Base-by-base conservation (phyloP, 1,140 invertebrate species). In the Drosophila littoralis region DNA sequence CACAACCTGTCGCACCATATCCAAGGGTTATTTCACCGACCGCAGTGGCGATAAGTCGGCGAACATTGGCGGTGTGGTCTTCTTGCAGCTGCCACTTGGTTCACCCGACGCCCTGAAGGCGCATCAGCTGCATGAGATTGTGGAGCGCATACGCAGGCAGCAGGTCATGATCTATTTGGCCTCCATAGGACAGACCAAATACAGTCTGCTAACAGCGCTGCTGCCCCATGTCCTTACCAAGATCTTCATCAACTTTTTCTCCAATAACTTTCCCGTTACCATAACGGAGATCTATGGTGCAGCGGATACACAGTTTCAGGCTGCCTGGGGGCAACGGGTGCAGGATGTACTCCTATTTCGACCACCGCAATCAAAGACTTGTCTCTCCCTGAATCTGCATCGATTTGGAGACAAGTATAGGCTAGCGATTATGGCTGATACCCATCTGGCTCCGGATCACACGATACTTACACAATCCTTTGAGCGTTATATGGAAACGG, bases 301-400 rank as follows among this genome's bases (percentile, higher is more conserved):
- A 7, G 81, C 72, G 5, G 64, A 74, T 17, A 73, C 78, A 7
- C 52, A 91, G 13, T 91, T 91, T 51, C 67, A 88, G 22, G 93
- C 94, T n/a, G 71, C 95, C 7, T 96, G 96, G 93, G 95, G 96
- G 1, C 95, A 96, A 50, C 93, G 94, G 36, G 93, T 97, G 0
- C 93, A 94, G 15, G 93, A 94, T 66, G 94, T 95, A 0, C 91
- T 97, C n/a, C 96, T 96, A 73, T 97, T 96, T 94, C 93, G 95
- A 74, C 96, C 96, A 32, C 96, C 96, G 3, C 96, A 97, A 91
- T 96, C 96, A 28, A 97, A 97, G 90, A 96, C 96, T 43, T 95
- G 96, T 88, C 93, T 97, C 79, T 97, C 96, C 0, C 91, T 97
- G 70, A 96, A 96, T 54, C 92, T 97, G 2, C 96, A 97, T 76